Percentiles rank a stretch among this genome's conserved stretches.
These are phyloP conservation scores for Zoanthus sansibaricus DNA, from an alignment of 92 coral and sea anemone species.

Conservation along the genomic window DNA sequence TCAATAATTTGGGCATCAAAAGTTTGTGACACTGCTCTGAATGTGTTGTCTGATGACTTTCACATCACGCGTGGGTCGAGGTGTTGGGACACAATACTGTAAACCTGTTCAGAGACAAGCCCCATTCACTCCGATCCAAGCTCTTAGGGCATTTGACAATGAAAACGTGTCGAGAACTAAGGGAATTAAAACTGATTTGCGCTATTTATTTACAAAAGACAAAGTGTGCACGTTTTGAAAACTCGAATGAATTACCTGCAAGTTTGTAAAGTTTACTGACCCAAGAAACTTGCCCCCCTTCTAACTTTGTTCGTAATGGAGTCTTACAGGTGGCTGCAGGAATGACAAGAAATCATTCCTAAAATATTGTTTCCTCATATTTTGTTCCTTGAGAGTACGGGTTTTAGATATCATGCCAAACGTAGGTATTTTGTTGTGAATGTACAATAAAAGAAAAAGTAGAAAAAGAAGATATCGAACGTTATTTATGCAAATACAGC, in stretches of 20 bases:
- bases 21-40: slow-evolving; percentile 28
- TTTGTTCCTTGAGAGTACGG: slow-evolving; percentile 13
- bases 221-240: slow-evolving; percentile 41
- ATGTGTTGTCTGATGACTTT: slow-evolving; percentile 6
- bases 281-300: background rate
- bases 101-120: slow-evolving; percentile 4
- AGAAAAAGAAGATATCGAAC: background rate
- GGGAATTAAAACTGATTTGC: slow-evolving; percentile 35
- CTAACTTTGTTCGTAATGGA: background rate
- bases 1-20: slow-evolving; percentile 23
- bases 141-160: slow-evolving; percentile 50
- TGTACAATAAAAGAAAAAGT: background rate
- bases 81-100: background rate
- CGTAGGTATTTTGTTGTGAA: slow-evolving; percentile 1
- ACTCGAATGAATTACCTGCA: background rate
- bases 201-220: slow-evolving; percentile 48
- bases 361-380: background rate
- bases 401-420: slow-evolving; percentile 11
- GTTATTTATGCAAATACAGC: slow-evolving; percentile 34
- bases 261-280: background rate
- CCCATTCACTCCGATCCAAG: background rate
- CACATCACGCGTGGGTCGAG: background rate
- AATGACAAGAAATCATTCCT: background rate
- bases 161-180: slow-evolving; percentile 46
- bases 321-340: background rate